Percentiles rank a stretch among this genome's conserved stretches.
phyloP scores from a whole-genome alignment of 2,888 invertebrate species.

The Polydrusus pterygomalis region DNA sequence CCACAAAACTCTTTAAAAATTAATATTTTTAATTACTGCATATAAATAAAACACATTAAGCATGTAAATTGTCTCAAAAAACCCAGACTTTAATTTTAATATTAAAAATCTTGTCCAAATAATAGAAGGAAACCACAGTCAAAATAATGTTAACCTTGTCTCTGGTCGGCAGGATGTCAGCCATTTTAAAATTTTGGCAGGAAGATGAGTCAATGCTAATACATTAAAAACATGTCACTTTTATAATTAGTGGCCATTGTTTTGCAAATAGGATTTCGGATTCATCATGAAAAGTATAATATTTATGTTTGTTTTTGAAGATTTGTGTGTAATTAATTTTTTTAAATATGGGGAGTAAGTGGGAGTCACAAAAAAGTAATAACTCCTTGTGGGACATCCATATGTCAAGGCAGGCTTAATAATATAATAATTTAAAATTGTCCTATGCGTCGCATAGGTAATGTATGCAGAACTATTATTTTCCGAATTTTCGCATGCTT shows the following conservation, averaged over 20 bases:
- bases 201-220: slow-evolving; percentile 31
- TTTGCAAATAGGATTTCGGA: neutral
- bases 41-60: too few species aligned
- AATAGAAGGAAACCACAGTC: slow-evolving; percentile 16
- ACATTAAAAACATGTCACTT: slow-evolving; percentile 28
- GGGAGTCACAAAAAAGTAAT: too few species aligned
- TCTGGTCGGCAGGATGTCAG: slow-evolving; percentile 25
- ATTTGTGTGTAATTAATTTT: neutral
- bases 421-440: too few species aligned
- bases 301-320: neutral
- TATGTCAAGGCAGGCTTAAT: too few species aligned
- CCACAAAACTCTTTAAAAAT: too few species aligned
- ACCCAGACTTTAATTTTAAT: neutral
- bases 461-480: too few species aligned
- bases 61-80: neutral
- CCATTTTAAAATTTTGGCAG: slow-evolving; percentile 33
- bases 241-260: slow-evolving; percentile 29
- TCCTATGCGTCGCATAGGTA: too few species aligned
- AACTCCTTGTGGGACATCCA: too few species aligned
- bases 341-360: too few species aligned
- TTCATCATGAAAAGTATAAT: slow-evolving; percentile 11
- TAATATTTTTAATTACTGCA: too few species aligned
- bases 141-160: slow-evolving; percentile 28
- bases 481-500: too few species aligned
- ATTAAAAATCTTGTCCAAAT: slow-evolving; percentile 4